A percentile compares a stretch with the other conserved stretches of the same genome.
These are phyloP conservation scores for Haemorhous mexicanus DNA, from an alignment of 2,113 vertebrate species.

Conservation along the genomic window DNA sequence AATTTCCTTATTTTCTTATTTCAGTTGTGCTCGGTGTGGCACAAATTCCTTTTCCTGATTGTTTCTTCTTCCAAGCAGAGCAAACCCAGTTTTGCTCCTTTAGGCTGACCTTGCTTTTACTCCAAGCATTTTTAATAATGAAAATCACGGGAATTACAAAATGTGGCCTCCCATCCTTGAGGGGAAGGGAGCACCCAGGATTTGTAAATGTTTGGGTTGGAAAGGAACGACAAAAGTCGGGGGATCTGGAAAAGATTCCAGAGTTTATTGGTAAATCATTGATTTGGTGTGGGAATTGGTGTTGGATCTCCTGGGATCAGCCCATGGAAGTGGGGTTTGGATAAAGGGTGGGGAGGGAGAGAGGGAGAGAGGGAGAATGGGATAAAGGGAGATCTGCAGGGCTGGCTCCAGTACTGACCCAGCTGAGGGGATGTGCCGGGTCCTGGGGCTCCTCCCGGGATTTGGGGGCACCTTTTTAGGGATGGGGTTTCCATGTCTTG, in stretches of 20 bases:
- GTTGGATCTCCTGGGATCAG: neutral
- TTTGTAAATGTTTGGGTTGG: neutral
- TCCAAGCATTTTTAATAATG: neutral
- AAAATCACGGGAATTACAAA: neutral
- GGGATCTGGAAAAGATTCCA: fast-evolving
- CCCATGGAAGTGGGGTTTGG: neutral
- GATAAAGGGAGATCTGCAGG: neutral
- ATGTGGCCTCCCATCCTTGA: neutral
- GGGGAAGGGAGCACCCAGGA: neutral
- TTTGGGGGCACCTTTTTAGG: neutral
- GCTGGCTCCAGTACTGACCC: neutral
- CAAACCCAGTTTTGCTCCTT: neutral
- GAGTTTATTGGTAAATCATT: neutral
- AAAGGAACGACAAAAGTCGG: too few relatives aligned
- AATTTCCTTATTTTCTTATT: neutral
- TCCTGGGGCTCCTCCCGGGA: fast-evolving
- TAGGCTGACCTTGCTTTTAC: neutral
- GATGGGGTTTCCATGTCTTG: neutral
- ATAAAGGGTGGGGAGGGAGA: neutral
- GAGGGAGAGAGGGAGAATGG: neutral
- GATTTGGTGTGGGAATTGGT: fast-evolving
- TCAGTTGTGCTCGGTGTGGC: neutral
- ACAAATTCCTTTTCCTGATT: neutral
- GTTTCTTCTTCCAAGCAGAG: neutral
- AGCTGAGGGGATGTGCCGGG: neutral